Evolutionary conservation across 2,113 vertebrate species (phyloP).

Genomic region (Channa maculata): DNA sequence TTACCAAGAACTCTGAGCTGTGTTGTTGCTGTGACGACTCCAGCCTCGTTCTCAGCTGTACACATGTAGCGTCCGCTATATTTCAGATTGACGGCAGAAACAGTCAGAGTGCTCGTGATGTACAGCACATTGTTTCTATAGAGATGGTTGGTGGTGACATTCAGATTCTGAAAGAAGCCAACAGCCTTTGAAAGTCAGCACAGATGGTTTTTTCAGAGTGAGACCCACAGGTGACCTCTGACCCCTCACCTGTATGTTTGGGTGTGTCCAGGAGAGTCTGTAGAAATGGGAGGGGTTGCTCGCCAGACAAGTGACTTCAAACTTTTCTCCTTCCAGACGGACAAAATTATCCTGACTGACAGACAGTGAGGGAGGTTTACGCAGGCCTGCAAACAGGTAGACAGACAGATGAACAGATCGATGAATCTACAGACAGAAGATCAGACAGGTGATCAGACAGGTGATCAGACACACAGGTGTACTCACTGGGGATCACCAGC

Average conservation of each 20-base stretch:
- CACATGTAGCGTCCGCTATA: constrained; percentile 87
- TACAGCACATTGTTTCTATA: neutral
- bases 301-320: constrained; percentile 82
- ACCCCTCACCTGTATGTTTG: constrained; percentile 64
- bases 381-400: constrained; percentile 25
- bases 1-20: constrained; percentile 88
- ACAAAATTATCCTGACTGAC: constrained; percentile 72
- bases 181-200: neutral
- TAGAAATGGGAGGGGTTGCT: constrained; percentile 57
- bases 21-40: constrained; percentile 59
- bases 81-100: constrained; percentile 70
- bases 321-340: constrained; percentile 85
- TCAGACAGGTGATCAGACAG: neutral
- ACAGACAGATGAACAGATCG: neutral
- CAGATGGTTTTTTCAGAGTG: neutral
- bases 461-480: neutral
- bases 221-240: neutral
- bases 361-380: constrained; percentile 1
- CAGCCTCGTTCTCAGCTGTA: constrained; percentile 69
- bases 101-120: constrained; percentile 58
- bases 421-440: neutral
- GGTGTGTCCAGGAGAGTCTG: constrained; percentile 76
- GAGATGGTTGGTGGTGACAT: fast-evolving
- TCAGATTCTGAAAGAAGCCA: constrained; percentile 25
- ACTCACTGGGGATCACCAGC: constrained; percentile 81